Evolutionary conservation across 2,797 vertebrate species (phyloP).

Genomic region (Macroramphosus scolopax): DNA sequence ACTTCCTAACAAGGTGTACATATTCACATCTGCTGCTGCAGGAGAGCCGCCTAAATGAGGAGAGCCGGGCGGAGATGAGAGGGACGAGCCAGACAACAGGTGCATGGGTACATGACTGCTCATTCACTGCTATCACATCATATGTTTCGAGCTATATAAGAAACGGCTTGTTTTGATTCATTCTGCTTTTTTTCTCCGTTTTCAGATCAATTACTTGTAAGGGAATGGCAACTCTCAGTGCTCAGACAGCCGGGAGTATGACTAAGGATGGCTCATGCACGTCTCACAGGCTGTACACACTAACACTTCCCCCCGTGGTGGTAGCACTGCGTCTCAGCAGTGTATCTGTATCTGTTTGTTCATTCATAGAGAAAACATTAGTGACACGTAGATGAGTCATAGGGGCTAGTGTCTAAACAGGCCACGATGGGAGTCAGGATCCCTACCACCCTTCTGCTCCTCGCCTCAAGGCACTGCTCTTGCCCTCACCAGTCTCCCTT

Average conservation of each 20-base stretch:
- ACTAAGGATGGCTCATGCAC: conserved; percentile 58
- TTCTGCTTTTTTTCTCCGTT: conserved; percentile 20
- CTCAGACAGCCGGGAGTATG: conserved; percentile 53
- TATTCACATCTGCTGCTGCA: conserved; percentile 57
- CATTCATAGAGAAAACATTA: conserved; percentile 68
- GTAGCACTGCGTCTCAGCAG: conserved; percentile 47
- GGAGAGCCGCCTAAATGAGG: conserved; percentile 60
- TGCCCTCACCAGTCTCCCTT: conserved; percentile 44
- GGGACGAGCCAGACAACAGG: conserved; percentile 57
- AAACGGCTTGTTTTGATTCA: conserved; percentile 57
- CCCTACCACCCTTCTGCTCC: conserved; percentile 50
- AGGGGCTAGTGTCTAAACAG: conserved; percentile 53
- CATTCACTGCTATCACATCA: conserved; percentile 29
- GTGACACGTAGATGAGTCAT: conserved; percentile 68
- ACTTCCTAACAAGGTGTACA: conserved; percentile 61
- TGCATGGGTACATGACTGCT: conserved; percentile 47
- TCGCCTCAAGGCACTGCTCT: conserved; percentile 55
- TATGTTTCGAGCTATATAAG: conserved; percentile 48
- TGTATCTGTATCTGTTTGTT: conserved; percentile 63
- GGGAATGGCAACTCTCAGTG: conserved; percentile 49
- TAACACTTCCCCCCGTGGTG: conserved; percentile 46
- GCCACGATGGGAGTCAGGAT: conserved; percentile 49
- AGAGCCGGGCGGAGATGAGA: conserved; percentile 54
- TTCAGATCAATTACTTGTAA: conserved; percentile 58
- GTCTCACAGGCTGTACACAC: conserved; percentile 58